Percentiles rank a stretch among this genome's conserved stretches.
phyloP scores from a whole-genome alignment of 2,888 invertebrate genomes.

The Coelogynopora nodosa region DNA sequence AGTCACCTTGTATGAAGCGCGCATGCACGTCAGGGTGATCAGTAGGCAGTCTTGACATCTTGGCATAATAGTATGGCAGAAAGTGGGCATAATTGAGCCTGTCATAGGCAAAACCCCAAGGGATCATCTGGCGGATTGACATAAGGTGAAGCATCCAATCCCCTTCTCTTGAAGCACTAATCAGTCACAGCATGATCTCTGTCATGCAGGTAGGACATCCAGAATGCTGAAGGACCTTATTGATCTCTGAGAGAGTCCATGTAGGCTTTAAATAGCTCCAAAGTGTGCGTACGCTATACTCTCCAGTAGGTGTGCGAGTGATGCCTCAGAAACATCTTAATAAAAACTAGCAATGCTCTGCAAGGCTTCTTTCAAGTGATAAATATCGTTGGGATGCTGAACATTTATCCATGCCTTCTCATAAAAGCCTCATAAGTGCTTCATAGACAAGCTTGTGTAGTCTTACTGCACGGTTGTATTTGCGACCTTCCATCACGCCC shows the following conservation, averaged over 20 bases:
- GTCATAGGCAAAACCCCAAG: neutral
- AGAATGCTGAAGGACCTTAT: conserved; percentile 25
- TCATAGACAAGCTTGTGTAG: conserved; percentile 28
- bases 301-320: conserved; percentile 29
- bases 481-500: conserved; percentile 46
- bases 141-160: neutral
- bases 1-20: neutral
- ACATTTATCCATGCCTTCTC: conserved; percentile 12
- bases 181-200: conserved; percentile 29
- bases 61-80: neutral
- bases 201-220: conserved; percentile 30
- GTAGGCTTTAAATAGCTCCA: neutral
- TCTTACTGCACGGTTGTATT: conserved; percentile 46
- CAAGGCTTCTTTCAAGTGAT: conserved; percentile 17
- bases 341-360: conserved; percentile 32
- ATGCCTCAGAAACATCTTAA: conserved; percentile 30
- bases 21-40: neutral
- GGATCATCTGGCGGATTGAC: neutral
- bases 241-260: conserved; percentile 14
- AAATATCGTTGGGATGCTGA: conserved; percentile 46
- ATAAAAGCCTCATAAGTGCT: conserved; percentile 9
- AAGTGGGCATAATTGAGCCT: neutral
- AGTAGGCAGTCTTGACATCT: neutral
- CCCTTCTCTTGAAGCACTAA: neutral
- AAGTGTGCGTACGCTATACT: conserved; percentile 2